phyloP scores from a whole-genome alignment of 2,113 vertebrate species.

The Daubentonia madagascariensis region DNA sequence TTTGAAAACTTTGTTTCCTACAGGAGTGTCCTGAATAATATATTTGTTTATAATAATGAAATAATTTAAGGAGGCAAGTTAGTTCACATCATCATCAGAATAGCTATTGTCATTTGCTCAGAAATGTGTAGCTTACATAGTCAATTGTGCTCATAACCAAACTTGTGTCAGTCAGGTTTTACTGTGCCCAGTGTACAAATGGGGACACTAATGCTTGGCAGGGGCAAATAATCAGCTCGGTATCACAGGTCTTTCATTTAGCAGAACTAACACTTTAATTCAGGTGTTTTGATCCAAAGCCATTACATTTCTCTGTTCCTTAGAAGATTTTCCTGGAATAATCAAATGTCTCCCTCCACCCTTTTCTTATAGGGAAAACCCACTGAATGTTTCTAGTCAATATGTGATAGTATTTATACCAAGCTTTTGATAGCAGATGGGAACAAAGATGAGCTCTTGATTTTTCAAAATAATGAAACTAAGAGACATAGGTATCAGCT shows the following conservation, averaged over 20 bases:
- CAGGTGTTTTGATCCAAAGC: background rate
- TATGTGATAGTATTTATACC: background rate
- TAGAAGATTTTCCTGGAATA: background rate
- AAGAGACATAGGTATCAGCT: background rate
- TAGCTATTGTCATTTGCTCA: background rate
- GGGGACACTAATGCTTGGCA: background rate
- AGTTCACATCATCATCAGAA: background rate
- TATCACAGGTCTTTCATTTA: background rate
- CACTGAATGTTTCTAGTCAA: background rate
- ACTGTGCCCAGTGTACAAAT: background rate
- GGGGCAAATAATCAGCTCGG: rapidly evolving
- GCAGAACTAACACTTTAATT: background rate
- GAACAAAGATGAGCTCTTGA: background rate
- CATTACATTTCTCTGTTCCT: background rate
- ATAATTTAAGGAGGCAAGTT: background rate
- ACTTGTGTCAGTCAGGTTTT: background rate
- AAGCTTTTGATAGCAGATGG: background rate
- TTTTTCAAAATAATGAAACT: background rate
- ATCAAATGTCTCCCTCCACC: background rate
- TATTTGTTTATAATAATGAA: background rate
- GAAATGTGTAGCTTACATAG: background rate
- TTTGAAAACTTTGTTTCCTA: background rate
- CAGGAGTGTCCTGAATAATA: background rate
- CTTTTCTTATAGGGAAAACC: background rate
- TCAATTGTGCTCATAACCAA: background rate